Conservation (phyloP, 2,113 vertebrate species). For the Xiphias gladius region DNA sequence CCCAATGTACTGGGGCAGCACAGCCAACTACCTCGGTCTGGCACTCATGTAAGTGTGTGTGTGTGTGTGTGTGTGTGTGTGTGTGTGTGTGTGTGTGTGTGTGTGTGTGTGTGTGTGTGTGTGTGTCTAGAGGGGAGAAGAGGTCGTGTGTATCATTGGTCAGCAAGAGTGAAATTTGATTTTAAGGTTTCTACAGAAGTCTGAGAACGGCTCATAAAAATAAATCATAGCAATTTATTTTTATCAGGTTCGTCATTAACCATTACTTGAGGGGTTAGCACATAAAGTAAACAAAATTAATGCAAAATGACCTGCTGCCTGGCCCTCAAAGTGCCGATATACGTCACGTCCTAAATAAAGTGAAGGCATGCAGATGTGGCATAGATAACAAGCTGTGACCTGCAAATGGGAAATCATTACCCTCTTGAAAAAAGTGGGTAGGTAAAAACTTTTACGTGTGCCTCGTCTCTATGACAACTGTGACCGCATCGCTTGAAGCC, state of each 20-base stretch:
- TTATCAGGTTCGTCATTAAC: background rate
- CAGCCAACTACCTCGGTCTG: constrained; percentile 93
- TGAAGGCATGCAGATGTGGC: background rate
- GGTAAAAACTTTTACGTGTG: constrained; percentile 52
- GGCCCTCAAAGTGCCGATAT: background rate
- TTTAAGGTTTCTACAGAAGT: background rate
- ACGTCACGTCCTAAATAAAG: constrained; percentile 21
- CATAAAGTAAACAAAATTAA: background rate
- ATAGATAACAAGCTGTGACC: background rate
- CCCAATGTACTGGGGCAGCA: constrained; percentile 99
- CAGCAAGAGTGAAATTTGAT: background rate
- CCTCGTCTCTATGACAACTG: constrained; percentile 74
- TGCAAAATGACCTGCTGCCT: background rate
- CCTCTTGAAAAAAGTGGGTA: constrained; percentile 11
- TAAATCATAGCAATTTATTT: background rate
- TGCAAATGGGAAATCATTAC: constrained; percentile 27
- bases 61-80: constrained; percentile 1
- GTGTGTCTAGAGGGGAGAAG: background rate
- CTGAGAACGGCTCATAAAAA: background rate
- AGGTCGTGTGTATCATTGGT: background rate
- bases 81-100: constrained; percentile 68
- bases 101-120: constrained; percentile 67
- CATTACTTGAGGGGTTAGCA: background rate
- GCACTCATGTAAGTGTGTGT: constrained; percentile 91
- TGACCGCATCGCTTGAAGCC: constrained; percentile 38